Evolutionary conservation across 2,888 invertebrate species (phyloP).

Genomic region (Tinea pellionella): DNA sequence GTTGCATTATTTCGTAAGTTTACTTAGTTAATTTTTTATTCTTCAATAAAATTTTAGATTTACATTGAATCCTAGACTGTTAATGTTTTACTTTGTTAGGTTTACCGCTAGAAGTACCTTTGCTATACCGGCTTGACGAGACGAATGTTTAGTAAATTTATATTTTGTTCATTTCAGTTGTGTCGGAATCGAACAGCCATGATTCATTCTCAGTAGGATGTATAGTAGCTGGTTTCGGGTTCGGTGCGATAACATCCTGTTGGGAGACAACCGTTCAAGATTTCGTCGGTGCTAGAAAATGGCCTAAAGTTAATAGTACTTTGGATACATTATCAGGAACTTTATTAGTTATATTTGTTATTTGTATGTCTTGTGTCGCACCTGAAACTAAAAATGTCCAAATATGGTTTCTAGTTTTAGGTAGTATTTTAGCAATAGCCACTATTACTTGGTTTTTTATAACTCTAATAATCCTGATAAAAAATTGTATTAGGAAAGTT

Average conservation of each 20-base stretch:
- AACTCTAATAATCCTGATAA: slow-evolving; percentile 35
- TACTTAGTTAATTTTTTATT: background rate
- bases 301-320: slow-evolving; percentile 58
- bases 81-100: no score
- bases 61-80: background rate
- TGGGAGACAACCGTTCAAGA: slow-evolving; percentile 57
- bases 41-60: no score
- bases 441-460: slow-evolving; percentile 44
- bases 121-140: no score
- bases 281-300: slow-evolving; percentile 57
- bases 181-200: slow-evolving; percentile 46
- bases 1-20: slow-evolving; percentile 48
- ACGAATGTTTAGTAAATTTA: no score
- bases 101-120: no score
- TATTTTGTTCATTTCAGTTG: slow-evolving; percentile 33
- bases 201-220: slow-evolving; percentile 60
- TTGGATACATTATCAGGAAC: slow-evolving; percentile 52
- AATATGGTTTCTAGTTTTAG: slow-evolving; percentile 40
- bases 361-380: slow-evolving; percentile 37
- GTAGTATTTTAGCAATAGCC: slow-evolving; percentile 32
- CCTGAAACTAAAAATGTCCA: slow-evolving; percentile 33
- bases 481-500: slow-evolving; percentile 24
- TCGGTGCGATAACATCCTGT: slow-evolving; percentile 54
- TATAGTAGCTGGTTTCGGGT: slow-evolving; percentile 60
- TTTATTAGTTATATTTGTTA: slow-evolving; percentile 37